Base-by-base conservation (phyloP, 2,888 invertebrate genomes). In the Thalpophila matura region DNA sequence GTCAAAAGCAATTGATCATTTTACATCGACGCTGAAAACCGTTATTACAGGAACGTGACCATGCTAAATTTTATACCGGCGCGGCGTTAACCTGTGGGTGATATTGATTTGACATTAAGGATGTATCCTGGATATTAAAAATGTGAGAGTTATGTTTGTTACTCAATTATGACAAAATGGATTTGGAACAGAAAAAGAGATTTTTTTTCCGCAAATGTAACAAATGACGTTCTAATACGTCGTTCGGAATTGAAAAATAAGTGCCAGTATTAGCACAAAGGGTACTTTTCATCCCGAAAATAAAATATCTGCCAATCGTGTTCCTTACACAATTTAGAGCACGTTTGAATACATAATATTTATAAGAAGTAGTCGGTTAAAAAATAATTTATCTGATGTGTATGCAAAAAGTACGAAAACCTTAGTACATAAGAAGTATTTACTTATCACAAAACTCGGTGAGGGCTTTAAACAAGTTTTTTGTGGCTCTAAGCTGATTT, bases 21-120 rank as follows among this genome's bases (percentile, higher is more conserved):
- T 80, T 75, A 77, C 77, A 77, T 71, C 68, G 82, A 77, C 63
- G 71, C 69, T 57, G 55, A 75, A 75, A 77, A 64, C 79, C 77
- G 79, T 86, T 89, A 89, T 89, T 88, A 85, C 85, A 61, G 18
- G 54, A 79, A 81, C 86, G 84, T 89, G 89, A 89, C 85, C 50
- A 46, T 29, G 86, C 86, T 51, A 72, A 81, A 85, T 84, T 87
- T 74, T 51, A 68, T 70, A 70, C 58, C 50, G n/a, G n/a, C n/a
- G n/a, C 43, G 62, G 46, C n/a, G 45, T 63, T 79, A 75, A 62
- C 45, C 72, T 50, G 24, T 49, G 37, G 35, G 31, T 50, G 42
- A 31, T 61, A 61, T 55, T 71, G 73, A 73, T 71, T 65, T 64
- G 16, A 64, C 51, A 64, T 69, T 51, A 64, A 16, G 45, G 29